These are phyloP conservation scores for Miichthys miiuy DNA, from an alignment of 2,797 vertebrate species.

Conservation along the genomic window DNA sequence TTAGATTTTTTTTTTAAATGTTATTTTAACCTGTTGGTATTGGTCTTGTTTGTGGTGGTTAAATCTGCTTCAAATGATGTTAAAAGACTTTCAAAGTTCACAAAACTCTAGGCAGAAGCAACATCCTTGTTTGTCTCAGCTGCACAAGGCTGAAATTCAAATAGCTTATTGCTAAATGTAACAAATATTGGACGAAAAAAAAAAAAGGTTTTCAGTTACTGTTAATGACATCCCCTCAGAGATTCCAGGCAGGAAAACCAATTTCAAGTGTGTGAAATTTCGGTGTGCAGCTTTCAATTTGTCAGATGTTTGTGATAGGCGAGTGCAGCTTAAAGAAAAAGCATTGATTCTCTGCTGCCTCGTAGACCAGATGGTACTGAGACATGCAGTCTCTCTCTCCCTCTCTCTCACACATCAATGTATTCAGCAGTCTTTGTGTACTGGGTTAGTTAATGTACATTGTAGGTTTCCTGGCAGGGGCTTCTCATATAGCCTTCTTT, in stretches of 20 bases:
- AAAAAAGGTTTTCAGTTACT: not conserved
- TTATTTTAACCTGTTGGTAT: not conserved
- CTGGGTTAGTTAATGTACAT: slow-evolving; percentile 56
- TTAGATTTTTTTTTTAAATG: not conserved
- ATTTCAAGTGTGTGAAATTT: slow-evolving; percentile 21
- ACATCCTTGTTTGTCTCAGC: not conserved
- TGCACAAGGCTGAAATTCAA: not conserved
- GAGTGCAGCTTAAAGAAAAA: slow-evolving; percentile 40
- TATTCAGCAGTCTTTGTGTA: slow-evolving; percentile 66
- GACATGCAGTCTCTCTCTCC: slow-evolving; percentile 25
- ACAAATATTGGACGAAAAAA: not conserved
- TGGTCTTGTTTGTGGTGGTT: no score
- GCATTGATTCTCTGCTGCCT: slow-evolving; percentile 30
- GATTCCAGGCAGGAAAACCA: slow-evolving; percentile 9
- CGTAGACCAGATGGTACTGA: slow-evolving; percentile 67
- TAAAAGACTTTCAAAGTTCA: not conserved
- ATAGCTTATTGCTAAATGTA: not conserved
- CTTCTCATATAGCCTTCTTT: slow-evolving; percentile 54
- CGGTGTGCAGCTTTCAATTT: slow-evolving; percentile 16
- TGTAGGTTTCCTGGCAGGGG: slow-evolving; percentile 18
- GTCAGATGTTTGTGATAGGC: slow-evolving; percentile 68
- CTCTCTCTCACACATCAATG: slow-evolving; percentile 36
- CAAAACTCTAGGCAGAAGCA: not conserved
- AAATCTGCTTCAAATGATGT: no score
- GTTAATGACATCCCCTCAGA: slow-evolving; percentile 8